Conservation (phyloP, 1,140 invertebrate genomes). For the Macrostomum lignano region DNA sequence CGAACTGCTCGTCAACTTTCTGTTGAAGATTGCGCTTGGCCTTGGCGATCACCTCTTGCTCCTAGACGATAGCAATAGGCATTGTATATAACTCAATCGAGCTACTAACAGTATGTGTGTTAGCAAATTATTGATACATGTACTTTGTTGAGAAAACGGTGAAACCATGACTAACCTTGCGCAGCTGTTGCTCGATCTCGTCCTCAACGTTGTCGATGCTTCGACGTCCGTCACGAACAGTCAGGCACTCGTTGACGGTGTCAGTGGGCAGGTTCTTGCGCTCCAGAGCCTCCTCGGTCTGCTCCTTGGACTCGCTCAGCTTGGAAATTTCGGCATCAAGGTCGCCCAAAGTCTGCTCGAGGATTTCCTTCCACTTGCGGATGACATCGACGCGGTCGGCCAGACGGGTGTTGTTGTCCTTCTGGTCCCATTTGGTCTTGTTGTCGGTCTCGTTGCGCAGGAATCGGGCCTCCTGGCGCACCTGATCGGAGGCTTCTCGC, state of each 20-base stretch:
- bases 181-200: constrained; percentile 41
- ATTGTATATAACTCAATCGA: too few relatives aligned
- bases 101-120: too few relatives aligned
- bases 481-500: constrained; percentile 34
- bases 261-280: constrained; percentile 19
- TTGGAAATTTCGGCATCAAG: constrained; percentile 28
- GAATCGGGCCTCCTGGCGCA: constrained; percentile 40
- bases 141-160: constrained; percentile 10
- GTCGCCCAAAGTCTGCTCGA: constrained; percentile 37
- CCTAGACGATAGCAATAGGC: constrained; percentile 12
- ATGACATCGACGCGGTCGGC: constrained; percentile 34
- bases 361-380: constrained; percentile 38
- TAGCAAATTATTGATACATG: too few relatives aligned
- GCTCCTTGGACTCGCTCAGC: constrained; percentile 12
- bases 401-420: constrained; percentile 43
- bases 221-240: constrained; percentile 35
- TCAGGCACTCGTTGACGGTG: constrained; percentile 2
- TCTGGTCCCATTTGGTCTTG: constrained; percentile 44
- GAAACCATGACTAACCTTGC: constrained; percentile 31
- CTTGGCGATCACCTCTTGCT: neutral
- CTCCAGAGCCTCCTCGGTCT: constrained; percentile 41
- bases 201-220: constrained; percentile 44
- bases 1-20: constrained; percentile 45
- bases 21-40: constrained; percentile 24
- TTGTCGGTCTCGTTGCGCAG: constrained; percentile 43